Conservation (phyloP, 92 coral and sea anemone genomes). For the Scolanthus callimorphus region DNA sequence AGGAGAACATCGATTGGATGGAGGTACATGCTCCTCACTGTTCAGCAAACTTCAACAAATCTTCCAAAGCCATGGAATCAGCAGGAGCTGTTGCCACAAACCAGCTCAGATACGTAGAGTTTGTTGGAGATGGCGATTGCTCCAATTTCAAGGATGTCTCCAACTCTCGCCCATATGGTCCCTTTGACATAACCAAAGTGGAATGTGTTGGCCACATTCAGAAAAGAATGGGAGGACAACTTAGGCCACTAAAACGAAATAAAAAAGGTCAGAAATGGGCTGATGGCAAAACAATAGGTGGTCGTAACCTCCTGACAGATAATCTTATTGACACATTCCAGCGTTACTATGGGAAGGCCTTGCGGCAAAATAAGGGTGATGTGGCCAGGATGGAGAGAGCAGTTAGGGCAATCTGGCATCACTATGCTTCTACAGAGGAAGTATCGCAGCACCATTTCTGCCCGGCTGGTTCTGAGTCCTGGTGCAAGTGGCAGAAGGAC, state of each 20-base stretch:
- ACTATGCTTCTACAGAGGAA: conserved; percentile 18
- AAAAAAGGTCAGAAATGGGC: conserved; percentile 30
- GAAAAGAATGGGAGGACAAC: conserved; percentile 44
- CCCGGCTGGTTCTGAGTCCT: neutral
- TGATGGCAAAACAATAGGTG: conserved; percentile 42
- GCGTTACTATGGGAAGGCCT: conserved; percentile 33
- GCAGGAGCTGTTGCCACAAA: conserved; percentile 26
- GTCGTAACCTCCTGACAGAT: conserved; percentile 42
- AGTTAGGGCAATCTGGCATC: conserved; percentile 27
- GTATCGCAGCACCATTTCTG: neutral
- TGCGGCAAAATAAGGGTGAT: conserved; percentile 17
- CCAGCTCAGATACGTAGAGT: conserved; percentile 22
- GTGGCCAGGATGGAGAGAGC: conserved; percentile 19
- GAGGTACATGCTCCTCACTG: conserved; percentile 34
- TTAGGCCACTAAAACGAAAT: conserved; percentile 23
- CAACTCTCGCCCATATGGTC: conserved; percentile 31
- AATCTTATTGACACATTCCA: conserved; percentile 30
- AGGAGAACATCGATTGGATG: conserved; percentile 39
- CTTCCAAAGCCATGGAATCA: conserved; percentile 50
- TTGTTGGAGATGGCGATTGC: conserved; percentile 54
- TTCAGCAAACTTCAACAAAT: conserved; percentile 19
- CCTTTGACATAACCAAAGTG: conserved; percentile 15
- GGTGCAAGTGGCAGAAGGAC: conserved; percentile 46
- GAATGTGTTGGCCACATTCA: conserved; percentile 47
- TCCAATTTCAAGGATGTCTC: conserved; percentile 27